These are phyloP conservation scores for Protosalanx chinensis DNA, from an alignment of 2,797 vertebrate genomes.

Conservation along the genomic window DNA sequence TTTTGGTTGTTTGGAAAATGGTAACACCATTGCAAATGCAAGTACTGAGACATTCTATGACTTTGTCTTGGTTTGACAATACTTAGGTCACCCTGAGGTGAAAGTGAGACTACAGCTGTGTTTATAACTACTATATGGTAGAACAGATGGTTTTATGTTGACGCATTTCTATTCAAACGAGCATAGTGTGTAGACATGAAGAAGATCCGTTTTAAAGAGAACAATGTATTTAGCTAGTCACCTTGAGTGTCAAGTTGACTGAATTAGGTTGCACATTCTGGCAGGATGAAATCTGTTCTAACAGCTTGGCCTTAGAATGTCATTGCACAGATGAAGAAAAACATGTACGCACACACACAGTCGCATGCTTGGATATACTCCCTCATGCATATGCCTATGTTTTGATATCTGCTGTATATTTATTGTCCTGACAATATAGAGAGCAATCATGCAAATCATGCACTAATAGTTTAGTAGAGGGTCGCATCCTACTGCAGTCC, in stretches of 20 bases:
- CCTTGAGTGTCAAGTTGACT: constrained; percentile 31
- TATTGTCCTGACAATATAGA: constrained; percentile 41
- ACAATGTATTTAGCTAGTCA: constrained; percentile 59
- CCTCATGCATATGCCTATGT: not conserved
- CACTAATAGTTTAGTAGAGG: constrained; percentile 52
- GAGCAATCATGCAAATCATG: constrained; percentile 47
- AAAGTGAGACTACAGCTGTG: constrained; percentile 45
- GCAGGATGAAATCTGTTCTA: not conserved
- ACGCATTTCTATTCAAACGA: constrained; percentile 59
- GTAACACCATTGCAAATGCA: too few relatives aligned
- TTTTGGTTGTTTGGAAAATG: too few relatives aligned
- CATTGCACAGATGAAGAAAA: constrained; percentile 5
- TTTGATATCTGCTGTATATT: constrained; percentile 30
- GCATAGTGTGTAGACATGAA: constrained; percentile 29
- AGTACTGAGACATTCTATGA: too few relatives aligned
- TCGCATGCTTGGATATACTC: not conserved
- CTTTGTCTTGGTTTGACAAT: too few relatives aligned
- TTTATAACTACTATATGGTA: constrained; percentile 19
- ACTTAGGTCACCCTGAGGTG: constrained; percentile 34
- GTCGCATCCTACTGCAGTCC: constrained; percentile 54
- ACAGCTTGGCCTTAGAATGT: not conserved
- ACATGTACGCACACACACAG: not conserved
- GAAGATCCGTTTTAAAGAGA: constrained; percentile 56
- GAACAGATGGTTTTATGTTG: constrained; percentile 42
- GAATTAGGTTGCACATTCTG: not conserved